These are phyloP conservation scores for Clarias laeviceps DNA, from an alignment of 2,797 vertebrate genomes.

Conservation along the genomic window DNA sequence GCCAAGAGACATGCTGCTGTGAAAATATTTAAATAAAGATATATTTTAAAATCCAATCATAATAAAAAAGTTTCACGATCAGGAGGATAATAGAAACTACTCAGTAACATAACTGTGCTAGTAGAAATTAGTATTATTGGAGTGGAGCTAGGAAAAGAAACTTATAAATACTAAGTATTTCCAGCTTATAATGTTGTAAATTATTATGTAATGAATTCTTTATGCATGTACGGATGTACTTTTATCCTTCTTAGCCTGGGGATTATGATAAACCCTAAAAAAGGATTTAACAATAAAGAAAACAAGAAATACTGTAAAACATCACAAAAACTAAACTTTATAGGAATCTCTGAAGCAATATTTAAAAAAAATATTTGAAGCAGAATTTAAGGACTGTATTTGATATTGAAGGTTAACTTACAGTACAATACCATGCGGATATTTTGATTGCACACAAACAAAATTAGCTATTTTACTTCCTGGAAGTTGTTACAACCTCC, in stretches of 20 bases:
- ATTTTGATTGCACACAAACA: not conserved
- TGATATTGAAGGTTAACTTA: not conserved
- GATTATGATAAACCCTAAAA: not conserved
- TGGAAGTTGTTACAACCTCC: not conserved
- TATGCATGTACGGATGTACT: not conserved
- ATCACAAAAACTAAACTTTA: not conserved
- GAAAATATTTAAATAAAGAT: not conserved
- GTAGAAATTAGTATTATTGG: not conserved
- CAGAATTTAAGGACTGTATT: not conserved
- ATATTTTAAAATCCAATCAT: not conserved
- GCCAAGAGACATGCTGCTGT: not conserved
- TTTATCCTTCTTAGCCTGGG: not conserved
- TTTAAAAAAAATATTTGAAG: not conserved
- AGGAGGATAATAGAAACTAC: not conserved
- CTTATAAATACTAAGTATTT: not conserved
- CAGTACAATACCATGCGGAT: not conserved
- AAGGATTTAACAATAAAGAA: not conserved
- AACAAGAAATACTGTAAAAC: not conserved
- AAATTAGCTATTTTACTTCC: not conserved
- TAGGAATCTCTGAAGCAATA: not conserved
- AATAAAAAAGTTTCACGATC: not conserved
- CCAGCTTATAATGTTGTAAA: not conserved
- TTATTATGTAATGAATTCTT: not conserved
- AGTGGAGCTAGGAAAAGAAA: not conserved
- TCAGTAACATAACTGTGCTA: not conserved